These are phyloP conservation scores for Anarrhichthys ocellatus DNA, from an alignment of 2,113 vertebrate species.

Conservation along the genomic window DNA sequence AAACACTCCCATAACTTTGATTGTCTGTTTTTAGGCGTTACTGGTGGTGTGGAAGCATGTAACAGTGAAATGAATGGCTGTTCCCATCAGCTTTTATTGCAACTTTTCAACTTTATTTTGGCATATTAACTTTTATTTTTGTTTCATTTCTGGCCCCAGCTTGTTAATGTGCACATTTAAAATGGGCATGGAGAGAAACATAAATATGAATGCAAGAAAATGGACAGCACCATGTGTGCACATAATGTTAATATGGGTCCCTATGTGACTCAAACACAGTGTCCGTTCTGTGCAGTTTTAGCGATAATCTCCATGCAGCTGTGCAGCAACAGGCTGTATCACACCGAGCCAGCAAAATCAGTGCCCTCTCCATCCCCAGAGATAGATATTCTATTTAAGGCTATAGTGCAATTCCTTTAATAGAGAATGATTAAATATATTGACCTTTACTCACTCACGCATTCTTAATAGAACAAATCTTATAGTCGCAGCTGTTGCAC, in stretches of 20 bases:
- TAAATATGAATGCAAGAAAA: background rate
- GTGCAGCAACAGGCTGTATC: conserved; percentile 2
- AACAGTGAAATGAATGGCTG: background rate
- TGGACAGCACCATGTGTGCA: background rate
- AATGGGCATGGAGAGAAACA: background rate
- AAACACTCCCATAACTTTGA: background rate
- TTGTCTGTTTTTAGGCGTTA: background rate
- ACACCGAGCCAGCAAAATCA: conserved; percentile 4
- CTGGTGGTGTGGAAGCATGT: background rate
- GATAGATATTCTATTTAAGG: background rate
- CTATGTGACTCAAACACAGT: background rate
- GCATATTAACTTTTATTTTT: background rate
- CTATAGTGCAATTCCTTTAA: background rate
- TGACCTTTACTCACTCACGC: background rate
- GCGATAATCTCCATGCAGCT: background rate
- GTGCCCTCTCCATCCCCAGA: background rate
- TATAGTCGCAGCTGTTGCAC: background rate
- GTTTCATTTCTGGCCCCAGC: background rate
- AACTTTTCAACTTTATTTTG: background rate
- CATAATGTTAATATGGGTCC: background rate
- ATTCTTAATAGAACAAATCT: background rate
- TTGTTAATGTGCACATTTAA: background rate
- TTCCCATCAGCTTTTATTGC: background rate
- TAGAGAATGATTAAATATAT: background rate
- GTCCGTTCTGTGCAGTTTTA: background rate